phyloP scores from a whole-genome alignment of 1,140 invertebrate genomes.

The Drosophila truncata region DNA sequence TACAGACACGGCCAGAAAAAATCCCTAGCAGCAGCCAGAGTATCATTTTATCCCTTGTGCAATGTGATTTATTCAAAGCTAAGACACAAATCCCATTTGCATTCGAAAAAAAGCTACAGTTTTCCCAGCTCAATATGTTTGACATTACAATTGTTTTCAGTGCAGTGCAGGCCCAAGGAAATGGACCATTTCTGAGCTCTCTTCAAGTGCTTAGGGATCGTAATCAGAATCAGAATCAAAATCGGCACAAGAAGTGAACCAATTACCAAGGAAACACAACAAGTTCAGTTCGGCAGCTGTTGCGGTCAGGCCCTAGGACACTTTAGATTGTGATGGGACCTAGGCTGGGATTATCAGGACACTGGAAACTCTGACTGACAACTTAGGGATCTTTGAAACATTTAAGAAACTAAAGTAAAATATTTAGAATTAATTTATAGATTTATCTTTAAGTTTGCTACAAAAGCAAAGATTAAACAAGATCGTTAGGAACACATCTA shows the following conservation, averaged over 20 bases:
- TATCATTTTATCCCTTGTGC: background rate
- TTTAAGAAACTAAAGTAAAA: background rate
- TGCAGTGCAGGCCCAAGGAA: slow-evolving; percentile 14
- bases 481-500: slow-evolving; percentile 3
- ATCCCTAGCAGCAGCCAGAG: background rate
- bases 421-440: background rate
- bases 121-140: background rate
- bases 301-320: slow-evolving; percentile 24
- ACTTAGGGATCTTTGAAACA: background rate
- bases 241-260: slow-evolving; percentile 23
- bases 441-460: background rate
- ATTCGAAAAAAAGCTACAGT: background rate
- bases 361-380: background rate
- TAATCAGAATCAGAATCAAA: slow-evolving; percentile 3
- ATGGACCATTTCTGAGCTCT: slow-evolving; percentile 3
- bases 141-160: background rate
- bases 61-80: slow-evolving; percentile 1
- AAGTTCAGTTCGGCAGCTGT: slow-evolving; percentile 25
- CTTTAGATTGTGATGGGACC: slow-evolving; percentile 10
- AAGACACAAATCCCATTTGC: slow-evolving; percentile 4
- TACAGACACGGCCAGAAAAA: background rate
- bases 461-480: background rate
- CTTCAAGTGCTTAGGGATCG: background rate
- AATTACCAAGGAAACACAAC: slow-evolving; percentile 34
- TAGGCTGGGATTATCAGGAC: background rate